phyloP scores from a whole-genome alignment of 2,113 vertebrate genomes.

The Cyprinodon variegatus region DNA sequence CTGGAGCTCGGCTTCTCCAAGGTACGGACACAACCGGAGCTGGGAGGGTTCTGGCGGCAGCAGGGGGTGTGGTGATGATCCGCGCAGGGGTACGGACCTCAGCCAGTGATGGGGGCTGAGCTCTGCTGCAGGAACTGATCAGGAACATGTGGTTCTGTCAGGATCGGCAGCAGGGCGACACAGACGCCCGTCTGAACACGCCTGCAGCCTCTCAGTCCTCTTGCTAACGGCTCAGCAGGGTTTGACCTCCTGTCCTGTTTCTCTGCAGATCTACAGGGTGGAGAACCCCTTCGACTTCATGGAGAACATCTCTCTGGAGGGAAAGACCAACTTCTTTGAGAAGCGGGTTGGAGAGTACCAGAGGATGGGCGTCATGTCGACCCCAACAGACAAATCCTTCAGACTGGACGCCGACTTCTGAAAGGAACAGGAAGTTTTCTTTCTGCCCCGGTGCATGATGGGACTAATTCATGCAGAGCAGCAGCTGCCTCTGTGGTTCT shows the following conservation, averaged over 20 bases:
- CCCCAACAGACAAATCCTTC: constrained; percentile 88
- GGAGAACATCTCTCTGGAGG: constrained; percentile 97
- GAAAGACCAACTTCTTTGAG: constrained; percentile 91
- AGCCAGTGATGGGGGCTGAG: constrained; percentile 82
- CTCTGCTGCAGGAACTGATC: constrained; percentile 52
- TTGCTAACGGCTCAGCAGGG: background rate
- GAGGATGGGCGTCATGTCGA: constrained; percentile 96
- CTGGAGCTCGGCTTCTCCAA: constrained; percentile 21
- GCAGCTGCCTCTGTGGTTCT: too few relatives aligned
- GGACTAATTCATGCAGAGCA: background rate
- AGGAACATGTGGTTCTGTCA: constrained; percentile 65
- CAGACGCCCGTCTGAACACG: constrained; percentile 57
- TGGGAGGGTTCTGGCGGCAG: background rate
- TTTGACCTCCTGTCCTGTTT: background rate
- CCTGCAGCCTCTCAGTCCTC: background rate
- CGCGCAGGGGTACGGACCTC: constrained; percentile 83
- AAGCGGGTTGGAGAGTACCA: constrained; percentile 98
- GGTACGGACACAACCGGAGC: background rate
- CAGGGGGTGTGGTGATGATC: constrained; percentile 71
- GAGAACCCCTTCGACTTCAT: constrained; percentile 99
- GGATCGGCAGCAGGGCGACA: constrained; percentile 47
- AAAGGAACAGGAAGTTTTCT: constrained; percentile 86
- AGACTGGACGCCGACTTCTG: constrained; percentile 95
- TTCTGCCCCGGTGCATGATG: constrained; percentile 46
- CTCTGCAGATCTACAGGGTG: constrained; percentile 83